phyloP scores from a whole-genome alignment of 2,113 vertebrate genomes.

The Marcusenius ussheri region DNA sequence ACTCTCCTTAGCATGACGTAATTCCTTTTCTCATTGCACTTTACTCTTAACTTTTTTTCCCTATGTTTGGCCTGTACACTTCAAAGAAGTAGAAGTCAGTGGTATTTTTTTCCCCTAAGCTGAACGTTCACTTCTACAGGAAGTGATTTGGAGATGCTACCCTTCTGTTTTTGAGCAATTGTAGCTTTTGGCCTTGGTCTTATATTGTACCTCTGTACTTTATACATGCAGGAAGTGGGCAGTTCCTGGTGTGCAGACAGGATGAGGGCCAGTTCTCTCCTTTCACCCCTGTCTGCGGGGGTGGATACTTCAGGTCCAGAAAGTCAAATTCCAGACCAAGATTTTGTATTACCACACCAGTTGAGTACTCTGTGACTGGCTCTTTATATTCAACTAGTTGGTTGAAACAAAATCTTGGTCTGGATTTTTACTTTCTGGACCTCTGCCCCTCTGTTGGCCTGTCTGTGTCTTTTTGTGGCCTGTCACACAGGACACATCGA shows the following conservation, averaged over 20 bases:
- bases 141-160: background rate
- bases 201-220: background rate
- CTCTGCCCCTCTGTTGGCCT: background rate
- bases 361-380: background rate
- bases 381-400: background rate
- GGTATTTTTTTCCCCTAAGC: background rate
- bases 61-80: constrained; percentile 41
- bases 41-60: background rate
- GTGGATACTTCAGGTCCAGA: background rate
- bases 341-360: background rate
- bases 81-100: background rate
- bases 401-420: background rate
- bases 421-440: background rate
- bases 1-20: background rate
- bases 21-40: background rate
- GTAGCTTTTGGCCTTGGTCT: background rate
- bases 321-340: background rate
- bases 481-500: background rate
- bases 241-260: background rate
- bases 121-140: background rate
- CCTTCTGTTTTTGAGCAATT: background rate
- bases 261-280: background rate
- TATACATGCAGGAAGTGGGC: background rate
- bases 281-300: background rate
- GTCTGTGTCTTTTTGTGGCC: background rate